Base-by-base conservation (phyloP, 2,113 vertebrate species). In the Neogale vison region DNA sequence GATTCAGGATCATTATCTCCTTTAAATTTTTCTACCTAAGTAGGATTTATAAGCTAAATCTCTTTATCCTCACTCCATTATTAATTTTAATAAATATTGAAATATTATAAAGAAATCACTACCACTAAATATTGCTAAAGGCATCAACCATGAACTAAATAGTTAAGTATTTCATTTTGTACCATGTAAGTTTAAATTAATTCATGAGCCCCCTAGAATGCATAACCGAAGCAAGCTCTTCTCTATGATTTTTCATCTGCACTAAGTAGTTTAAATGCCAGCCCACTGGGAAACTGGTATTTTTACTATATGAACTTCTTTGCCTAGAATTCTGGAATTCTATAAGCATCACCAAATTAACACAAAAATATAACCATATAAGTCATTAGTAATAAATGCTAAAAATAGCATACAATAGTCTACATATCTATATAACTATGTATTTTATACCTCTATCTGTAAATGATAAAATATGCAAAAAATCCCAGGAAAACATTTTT, bases 61-160 rank as follows among this genome's bases (percentile, higher is more conserved):
- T 88, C n/a, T 17, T 97, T 91, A 95, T 93, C 10, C 9, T 89
- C 45, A 59, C 88, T 96, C 61, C 13, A 97, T 87, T 95, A 88
- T 90, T 96, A 94, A 94, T 96, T 92, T 92, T 94, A 97, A 93
- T 96, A 94, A 97, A 95, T 89, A 67, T 61, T 95, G 45, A 93
- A 95, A 76, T 89, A 69, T 90, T 84, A 31, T 47, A 94, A 67
- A 31, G 45, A 97, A 90, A 14, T 67, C 0, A 91, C 21, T 45
- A 57, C 6, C 39, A 95, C 36, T 96, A 96, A 94, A 93, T 94
- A 95, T 84, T 88, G 47, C 57, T 88, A 36, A 95, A 88, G 42
- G 34, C 87, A 97, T 83, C 59, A 88, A 26, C 15, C 6, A 11
- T 77, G 82, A 76, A n/a, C 50, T 86, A 83, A 92, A 94, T 69